These are phyloP conservation scores for Steatocranus sp. DNA, from an alignment of 2,797 vertebrate species.

Conservation along the genomic window DNA sequence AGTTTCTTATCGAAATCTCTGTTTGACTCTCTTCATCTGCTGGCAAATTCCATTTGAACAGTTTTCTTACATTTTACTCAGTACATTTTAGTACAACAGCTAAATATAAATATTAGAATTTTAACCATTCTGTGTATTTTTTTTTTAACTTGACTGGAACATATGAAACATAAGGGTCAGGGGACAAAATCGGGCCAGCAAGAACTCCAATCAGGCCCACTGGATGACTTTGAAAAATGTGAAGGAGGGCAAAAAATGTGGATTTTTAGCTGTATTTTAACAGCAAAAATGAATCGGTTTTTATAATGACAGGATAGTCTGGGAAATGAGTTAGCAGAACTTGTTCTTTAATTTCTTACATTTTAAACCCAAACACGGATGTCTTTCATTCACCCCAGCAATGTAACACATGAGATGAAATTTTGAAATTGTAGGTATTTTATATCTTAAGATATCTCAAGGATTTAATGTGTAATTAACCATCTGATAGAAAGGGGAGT, in stretches of 20 bases:
- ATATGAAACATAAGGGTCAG: not conserved
- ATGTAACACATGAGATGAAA: not conserved
- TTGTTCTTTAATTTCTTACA: not conserved
- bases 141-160: fast-evolving
- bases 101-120: not conserved
- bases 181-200: fast-evolving
- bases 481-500: not conserved
- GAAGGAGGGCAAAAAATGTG: not conserved
- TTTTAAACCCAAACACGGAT: not conserved
- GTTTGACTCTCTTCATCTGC: not conserved
- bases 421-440: not conserved
- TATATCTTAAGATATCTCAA: not conserved
- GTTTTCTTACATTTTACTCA: not conserved
- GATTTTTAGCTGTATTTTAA: not conserved
- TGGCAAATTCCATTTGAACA: not conserved
- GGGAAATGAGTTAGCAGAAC: not conserved
- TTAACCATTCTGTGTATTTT: not conserved
- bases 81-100: not conserved
- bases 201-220: not conserved
- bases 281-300: fast-evolving
- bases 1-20: not conserved
- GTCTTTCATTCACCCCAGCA: fast-evolving
- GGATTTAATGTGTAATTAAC: not conserved
- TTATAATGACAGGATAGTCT: not conserved
- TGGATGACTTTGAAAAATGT: not conserved